phyloP scores from a whole-genome alignment of 2,797 vertebrate species.

The Anabacerthia variegaticeps region DNA sequence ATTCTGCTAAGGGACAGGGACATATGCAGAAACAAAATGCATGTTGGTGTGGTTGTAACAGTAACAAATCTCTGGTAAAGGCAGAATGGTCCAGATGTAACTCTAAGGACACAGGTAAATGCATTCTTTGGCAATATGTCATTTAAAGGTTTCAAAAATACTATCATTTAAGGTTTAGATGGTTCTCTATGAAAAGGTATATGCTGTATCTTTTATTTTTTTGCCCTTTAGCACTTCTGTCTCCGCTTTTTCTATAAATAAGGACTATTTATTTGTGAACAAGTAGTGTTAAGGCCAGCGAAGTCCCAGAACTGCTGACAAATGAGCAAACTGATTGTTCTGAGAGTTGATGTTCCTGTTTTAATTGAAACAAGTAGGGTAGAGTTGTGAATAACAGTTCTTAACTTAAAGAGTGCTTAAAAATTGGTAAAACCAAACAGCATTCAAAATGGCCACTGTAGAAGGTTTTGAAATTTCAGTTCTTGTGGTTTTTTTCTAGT shows the following conservation, averaged over 20 bases:
- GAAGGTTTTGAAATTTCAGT: not conserved
- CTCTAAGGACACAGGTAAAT: fast-evolving
- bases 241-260: not conserved
- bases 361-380: not conserved
- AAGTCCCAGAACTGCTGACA: not conserved
- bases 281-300: not conserved
- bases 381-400: not conserved
- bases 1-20: not conserved
- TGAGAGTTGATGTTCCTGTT: not conserved
- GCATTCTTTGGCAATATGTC: not conserved
- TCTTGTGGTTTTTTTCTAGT: not conserved
- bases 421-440: not conserved
- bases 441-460: not conserved
- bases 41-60: not conserved
- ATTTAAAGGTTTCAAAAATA: not conserved
- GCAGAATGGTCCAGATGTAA: not conserved
- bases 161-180: not conserved
- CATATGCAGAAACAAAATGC: not conserved
- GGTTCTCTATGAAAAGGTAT: not conserved
- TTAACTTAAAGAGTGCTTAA: not conserved
- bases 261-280: not conserved
- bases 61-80: not conserved
- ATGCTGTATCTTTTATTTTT: not conserved
- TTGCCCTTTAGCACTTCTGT: not conserved
- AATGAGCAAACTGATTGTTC: not conserved